Evolutionary conservation across 2,888 invertebrate genomes (phyloP).

Genomic region (Dolichopus griseipennis): DNA sequence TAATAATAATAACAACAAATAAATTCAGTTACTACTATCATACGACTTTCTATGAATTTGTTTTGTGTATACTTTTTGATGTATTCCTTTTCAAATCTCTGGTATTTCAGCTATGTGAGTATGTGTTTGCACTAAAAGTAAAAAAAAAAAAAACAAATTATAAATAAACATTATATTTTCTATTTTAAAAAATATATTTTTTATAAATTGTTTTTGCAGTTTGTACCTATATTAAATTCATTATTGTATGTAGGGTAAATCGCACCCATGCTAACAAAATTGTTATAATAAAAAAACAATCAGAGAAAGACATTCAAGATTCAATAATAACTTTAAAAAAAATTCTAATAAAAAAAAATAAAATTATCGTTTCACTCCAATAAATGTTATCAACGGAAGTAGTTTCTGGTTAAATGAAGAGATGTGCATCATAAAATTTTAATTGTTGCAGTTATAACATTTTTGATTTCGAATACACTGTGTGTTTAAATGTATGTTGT

Average conservation of each 20-base stretch:
- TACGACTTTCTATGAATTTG: background rate
- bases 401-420: background rate
- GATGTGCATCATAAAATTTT: background rate
- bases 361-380: too few relatives aligned
- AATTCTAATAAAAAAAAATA: too few relatives aligned
- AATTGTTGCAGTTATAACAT: background rate
- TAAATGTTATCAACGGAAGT: too few relatives aligned
- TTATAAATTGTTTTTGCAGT: too few relatives aligned
- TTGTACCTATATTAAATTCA: too few relatives aligned
- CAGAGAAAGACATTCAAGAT: background rate
- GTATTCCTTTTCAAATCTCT: background rate
- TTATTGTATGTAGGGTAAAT: too few relatives aligned
- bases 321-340: too few relatives aligned
- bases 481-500: background rate
- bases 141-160: background rate
- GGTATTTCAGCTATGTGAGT: background rate
- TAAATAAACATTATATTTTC: too few relatives aligned
- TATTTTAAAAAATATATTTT: too few relatives aligned
- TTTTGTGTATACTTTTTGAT: background rate
- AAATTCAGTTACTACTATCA: background rate
- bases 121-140: slow-evolving; percentile 2
- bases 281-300: background rate
- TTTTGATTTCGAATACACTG: background rate
- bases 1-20: background rate
- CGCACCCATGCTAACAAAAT: too few relatives aligned